These are phyloP conservation scores for Paracyclopina nana DNA, from an alignment of 1,140 invertebrate genomes.

Conservation along the genomic window DNA sequence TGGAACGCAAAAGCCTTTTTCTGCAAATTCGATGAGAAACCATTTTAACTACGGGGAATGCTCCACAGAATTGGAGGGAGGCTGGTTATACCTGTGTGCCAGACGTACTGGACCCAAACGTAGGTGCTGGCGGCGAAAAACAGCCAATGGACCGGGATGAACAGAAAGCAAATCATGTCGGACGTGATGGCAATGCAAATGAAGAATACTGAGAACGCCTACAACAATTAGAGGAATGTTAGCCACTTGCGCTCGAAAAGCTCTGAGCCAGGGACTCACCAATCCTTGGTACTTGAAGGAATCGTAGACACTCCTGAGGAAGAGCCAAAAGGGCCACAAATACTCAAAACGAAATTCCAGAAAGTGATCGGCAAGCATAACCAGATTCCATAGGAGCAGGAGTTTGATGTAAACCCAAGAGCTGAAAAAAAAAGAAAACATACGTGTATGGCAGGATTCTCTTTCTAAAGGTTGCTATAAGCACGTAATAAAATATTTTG, in stretches of 20 bases:
- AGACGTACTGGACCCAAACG: constrained; percentile 96
- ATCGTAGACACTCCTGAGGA: constrained; percentile 87
- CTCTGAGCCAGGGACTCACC: constrained; percentile 91
- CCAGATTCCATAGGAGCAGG: constrained; percentile 79
- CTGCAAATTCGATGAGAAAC: constrained; percentile 31
- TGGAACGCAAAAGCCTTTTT: constrained; percentile 79
- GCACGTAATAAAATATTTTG: background rate
- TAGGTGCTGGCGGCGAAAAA: constrained; percentile 96
- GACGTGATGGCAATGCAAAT: constrained; percentile 93
- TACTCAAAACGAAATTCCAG: constrained; percentile 98
- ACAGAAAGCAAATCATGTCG: constrained; percentile 97
- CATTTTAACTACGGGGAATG: no score
- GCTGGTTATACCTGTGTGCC: constrained; percentile 69
- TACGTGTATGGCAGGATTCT: constrained; percentile 3
- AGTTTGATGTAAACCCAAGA: constrained; percentile 88
- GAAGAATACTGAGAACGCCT: constrained; percentile 97
- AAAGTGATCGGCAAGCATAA: constrained; percentile 88
- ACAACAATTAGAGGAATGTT: constrained; percentile 37
- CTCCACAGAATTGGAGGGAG: no score
- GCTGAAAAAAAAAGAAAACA: constrained; percentile 40
- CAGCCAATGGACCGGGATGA: constrained; percentile 93
- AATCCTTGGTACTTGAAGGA: constrained; percentile 97
- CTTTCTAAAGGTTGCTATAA: no score
- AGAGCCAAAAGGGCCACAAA: constrained; percentile 94
- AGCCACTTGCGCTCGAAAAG: constrained; percentile 97